Percentiles rank a stretch among this genome's conserved stretches.
These are phyloP conservation scores for Pteropus rufus DNA, from an alignment of 2,797 vertebrate species.

Conservation along the genomic window DNA sequence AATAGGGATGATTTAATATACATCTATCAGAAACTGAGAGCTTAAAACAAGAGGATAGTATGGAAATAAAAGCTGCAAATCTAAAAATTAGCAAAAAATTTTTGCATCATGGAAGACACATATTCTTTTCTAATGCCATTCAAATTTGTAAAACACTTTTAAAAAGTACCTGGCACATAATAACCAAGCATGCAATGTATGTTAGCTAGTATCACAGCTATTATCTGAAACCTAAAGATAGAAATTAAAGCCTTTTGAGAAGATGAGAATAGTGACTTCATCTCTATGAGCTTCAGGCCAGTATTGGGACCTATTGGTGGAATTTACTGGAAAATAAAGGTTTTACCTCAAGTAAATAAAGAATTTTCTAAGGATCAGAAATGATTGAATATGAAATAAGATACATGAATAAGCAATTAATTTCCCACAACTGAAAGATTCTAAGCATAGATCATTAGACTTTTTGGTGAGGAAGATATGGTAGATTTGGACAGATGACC, in stretches of 20 bases:
- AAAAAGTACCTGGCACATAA: not conserved
- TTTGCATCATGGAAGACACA: not conserved
- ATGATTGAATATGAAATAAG: not conserved
- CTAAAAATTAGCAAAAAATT: not conserved
- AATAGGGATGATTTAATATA: not conserved
- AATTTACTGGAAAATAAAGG: not conserved
- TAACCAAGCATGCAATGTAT: not conserved
- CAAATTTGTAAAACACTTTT: not conserved
- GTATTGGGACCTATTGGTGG: not conserved
- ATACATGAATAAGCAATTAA: not conserved
- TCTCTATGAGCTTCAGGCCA: not conserved
- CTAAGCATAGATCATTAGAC: not conserved
- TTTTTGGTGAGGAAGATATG: not conserved
- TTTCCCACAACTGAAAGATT: not conserved
- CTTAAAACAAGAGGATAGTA: not conserved
- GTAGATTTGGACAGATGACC: not conserved
- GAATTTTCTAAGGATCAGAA: not conserved
- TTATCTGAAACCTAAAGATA: not conserved
- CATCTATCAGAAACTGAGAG: not conserved
- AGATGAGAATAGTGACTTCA: not conserved
- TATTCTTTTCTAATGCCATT: not conserved
- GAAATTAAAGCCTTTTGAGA: not conserved
- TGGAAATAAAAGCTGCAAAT: not conserved
- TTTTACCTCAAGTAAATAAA: not conserved
- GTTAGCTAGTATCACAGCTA: not conserved